Evolutionary conservation across 1,140 invertebrate genomes (phyloP).

Genomic region (Gryllus bimaculatus): DNA sequence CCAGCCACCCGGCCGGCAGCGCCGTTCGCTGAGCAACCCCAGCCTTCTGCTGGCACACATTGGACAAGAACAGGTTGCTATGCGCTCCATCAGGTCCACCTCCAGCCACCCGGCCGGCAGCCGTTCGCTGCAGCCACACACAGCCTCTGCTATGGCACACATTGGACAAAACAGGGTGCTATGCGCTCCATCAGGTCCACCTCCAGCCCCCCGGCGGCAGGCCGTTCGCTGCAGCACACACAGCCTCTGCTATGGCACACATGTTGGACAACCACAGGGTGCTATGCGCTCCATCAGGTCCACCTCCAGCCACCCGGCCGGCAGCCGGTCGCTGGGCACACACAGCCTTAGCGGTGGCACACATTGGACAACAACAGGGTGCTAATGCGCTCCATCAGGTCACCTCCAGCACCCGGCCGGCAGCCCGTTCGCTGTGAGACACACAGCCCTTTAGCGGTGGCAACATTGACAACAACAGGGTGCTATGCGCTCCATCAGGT

Average conservation of each 20-base stretch:
- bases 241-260: slow-evolving; percentile 30
- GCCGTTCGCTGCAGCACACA: slow-evolving; percentile 33
- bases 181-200: slow-evolving; percentile 52
- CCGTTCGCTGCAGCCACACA: too few relatives aligned
- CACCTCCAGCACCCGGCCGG: slow-evolving; percentile 50
- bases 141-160: too few relatives aligned
- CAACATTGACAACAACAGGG: slow-evolving; percentile 39
- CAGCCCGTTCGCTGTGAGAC: slow-evolving; percentile 34
- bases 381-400: slow-evolving; percentile 51
- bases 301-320: slow-evolving; percentile 47
- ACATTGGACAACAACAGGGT: too few relatives aligned
- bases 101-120: too few relatives aligned
- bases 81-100: slow-evolving; percentile 50
- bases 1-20: slow-evolving; percentile 52
- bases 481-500: slow-evolving; percentile 47
- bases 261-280: slow-evolving; percentile 45
- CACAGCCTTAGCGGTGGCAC: too few relatives aligned
- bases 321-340: slow-evolving; percentile 38
- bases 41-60: slow-evolving; percentile 31
- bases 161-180: too few relatives aligned
- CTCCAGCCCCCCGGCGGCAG: slow-evolving; percentile 51
- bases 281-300: slow-evolving; percentile 52
- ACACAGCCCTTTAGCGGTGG: not conserved
- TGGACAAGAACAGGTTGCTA: too few relatives aligned
- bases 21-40: slow-evolving; percentile 41